Evolutionary conservation across 2,888 invertebrate species (phyloP).

Genomic region (Pegoplata infirma): DNA sequence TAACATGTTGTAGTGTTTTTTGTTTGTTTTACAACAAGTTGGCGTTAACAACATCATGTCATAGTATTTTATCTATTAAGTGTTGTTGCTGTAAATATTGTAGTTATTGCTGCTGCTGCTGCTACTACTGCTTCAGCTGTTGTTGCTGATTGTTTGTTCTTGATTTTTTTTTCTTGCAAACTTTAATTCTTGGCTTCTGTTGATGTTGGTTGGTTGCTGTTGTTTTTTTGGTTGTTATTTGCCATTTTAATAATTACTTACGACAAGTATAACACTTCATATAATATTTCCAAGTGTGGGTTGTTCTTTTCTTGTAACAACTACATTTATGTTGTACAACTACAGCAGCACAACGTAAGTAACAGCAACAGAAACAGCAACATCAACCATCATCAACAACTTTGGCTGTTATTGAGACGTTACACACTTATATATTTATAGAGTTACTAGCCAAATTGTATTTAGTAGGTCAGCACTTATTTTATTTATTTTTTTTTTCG

Average conservation of each 20-base stretch:
- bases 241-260: conserved; percentile 60
- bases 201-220: conserved; percentile 7
- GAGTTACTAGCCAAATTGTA: neutral
- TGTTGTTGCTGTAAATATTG: conserved; percentile 9
- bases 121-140: neutral
- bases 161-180: conserved; percentile 29
- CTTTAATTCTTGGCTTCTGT: conserved; percentile 45
- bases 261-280: conserved; percentile 58
- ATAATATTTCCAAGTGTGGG: conserved; percentile 56
- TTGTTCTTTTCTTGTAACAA: conserved; percentile 43
- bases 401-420: conserved; percentile 29
- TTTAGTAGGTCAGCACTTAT: no score
- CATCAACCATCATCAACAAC: conserved; percentile 8
- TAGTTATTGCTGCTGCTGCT: neutral
- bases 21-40: conserved; percentile 59
- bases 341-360: conserved; percentile 21
- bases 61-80: conserved; percentile 10
- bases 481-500: no score
- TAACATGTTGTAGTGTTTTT: conserved; percentile 48
- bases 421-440: conserved; percentile 12
- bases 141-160: conserved; percentile 41
- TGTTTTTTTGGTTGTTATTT: conserved; percentile 31
- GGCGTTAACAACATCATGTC: conserved; percentile 62
- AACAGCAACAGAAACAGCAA: neutral
- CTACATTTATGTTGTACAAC: conserved; percentile 29